A percentile compares a stretch with the other conserved stretches of the same genome.
These are phyloP conservation scores for Stomorhina lunata DNA, from an alignment of 2,888 invertebrate species.

Conservation along the genomic window DNA sequence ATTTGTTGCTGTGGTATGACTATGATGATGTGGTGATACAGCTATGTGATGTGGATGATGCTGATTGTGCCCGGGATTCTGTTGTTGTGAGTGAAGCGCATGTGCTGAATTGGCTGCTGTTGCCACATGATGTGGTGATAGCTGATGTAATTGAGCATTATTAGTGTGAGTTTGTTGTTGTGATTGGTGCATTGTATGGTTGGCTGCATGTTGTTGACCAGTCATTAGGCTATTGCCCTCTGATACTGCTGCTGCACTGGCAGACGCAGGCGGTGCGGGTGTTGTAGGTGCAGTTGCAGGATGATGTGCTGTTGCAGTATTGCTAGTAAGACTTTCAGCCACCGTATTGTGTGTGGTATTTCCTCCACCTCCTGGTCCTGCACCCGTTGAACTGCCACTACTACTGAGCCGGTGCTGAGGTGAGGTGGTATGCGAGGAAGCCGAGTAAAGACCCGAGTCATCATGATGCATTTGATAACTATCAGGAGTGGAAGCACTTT, in stretches of 20 bases:
- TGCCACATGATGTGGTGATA: conserved; percentile 53
- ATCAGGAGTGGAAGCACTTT: conserved; percentile 72
- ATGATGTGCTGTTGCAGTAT: conserved; percentile 63
- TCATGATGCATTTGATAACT: conserved; percentile 75
- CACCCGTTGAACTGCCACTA: conserved; percentile 60
- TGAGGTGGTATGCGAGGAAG: conserved; percentile 77
- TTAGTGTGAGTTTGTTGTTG: conserved; percentile 56
- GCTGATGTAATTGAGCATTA: conserved; percentile 57
- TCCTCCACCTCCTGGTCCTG: conserved; percentile 35
- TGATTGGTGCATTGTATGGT: conserved; percentile 63
- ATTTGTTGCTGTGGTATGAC: conserved; percentile 66
- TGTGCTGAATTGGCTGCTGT: conserved; percentile 38
- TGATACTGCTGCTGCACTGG: conserved; percentile 41
- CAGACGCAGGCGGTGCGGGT: conserved; percentile 57
- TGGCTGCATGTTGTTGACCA: conserved; percentile 16
- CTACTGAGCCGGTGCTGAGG: conserved; percentile 71
- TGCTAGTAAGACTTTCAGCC: conserved; percentile 67
- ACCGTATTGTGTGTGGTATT: conserved; percentile 72
- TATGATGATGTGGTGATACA: no score
- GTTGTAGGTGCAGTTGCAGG: conserved; percentile 59
- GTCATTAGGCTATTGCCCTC: conserved; percentile 59
- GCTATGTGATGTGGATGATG: conserved; percentile 56
- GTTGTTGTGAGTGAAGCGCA: conserved; percentile 60
- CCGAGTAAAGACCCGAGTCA: conserved; percentile 75
- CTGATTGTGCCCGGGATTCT: conserved; percentile 51